Base-by-base conservation (phyloP, 2,888 invertebrate genomes). In the Dermolepida albohirtum region DNA sequence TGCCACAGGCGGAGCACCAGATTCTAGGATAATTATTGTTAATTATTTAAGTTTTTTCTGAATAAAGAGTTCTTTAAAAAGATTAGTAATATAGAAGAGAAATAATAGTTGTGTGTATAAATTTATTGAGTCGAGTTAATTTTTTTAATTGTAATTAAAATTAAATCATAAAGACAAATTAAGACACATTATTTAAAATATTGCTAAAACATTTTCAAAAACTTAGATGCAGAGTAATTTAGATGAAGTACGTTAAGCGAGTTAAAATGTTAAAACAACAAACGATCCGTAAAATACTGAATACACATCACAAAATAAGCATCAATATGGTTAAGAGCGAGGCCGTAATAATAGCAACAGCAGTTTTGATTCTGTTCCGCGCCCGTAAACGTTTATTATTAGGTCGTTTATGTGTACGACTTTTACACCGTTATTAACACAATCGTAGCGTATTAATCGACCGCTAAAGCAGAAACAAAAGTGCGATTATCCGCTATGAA, bases 361-460 rank as follows among this genome's bases (percentile, higher is more conserved):
- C 41, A 54, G 54, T 54, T 54, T 40, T 54, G 40, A 54, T 54
- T 54, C 54, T 40, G 54, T 17, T 54, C 17, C 54, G 11, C 14
- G 54, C 52, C 12, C 44, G 47, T 62, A 62, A 62, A 47, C 59
- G 59, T 62, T 62, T 62, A 62, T 62, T 62, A 62, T 62, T 62
- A 34, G 6, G 34, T 47, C 47, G 34, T 62, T 62, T 62, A 47
- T 62, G 29, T 29, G 47, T 47, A 17, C 47, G 59, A 62, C 59
- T 62, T 62, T 62, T 62, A 62, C 29, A 29, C 34, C 14, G 47
- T 62, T 77, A 79, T 79, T 80, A 80, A 78, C 77, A 77, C 85
- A 87, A 88, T 87, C 87, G 87, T 87, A 87, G 85, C 86, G 87
- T 87, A 87, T 88, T 88, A 88, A 88, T 87, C 87, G 87, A 87